Conservation (phyloP, 2,888 invertebrate genomes). For the Philonicus albiceps region DNA sequence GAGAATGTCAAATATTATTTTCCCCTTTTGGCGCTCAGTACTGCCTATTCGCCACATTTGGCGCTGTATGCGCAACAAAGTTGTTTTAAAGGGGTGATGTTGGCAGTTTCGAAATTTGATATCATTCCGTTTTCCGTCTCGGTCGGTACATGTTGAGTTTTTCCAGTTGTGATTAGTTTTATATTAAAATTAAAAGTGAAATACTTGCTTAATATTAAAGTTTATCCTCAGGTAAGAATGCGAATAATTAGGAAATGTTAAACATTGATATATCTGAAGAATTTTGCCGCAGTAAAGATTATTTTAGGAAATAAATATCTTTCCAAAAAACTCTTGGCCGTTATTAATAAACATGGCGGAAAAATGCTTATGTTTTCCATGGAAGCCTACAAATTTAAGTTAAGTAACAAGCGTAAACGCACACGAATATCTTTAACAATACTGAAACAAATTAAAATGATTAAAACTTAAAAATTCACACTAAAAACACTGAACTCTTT, state of each 20-base stretch:
- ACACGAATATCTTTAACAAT: no score
- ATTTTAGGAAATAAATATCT: no score
- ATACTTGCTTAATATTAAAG: background rate
- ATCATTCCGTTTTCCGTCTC: background rate
- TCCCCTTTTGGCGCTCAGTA: background rate
- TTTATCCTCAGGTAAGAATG: background rate
- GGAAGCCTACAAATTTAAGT: no score
- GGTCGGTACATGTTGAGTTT: background rate
- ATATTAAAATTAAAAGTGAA: background rate
- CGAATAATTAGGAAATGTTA: background rate
- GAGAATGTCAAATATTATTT: background rate
- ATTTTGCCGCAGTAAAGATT: no score
- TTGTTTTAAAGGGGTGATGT: background rate
- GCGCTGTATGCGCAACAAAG: background rate
- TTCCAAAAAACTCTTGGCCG: no score
- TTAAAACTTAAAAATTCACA: no score
- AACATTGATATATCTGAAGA: background rate
- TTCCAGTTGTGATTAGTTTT: background rate
- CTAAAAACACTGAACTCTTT: no score
- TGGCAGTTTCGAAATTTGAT: background rate
- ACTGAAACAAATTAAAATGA: no score
- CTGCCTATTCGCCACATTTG: background rate
- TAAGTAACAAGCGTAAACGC: no score
- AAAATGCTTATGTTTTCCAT: no score
- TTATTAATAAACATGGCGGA: no score